These are phyloP conservation scores for Corythaeola cristata DNA, from an alignment of 2,113 vertebrate species.

Conservation along the genomic window DNA sequence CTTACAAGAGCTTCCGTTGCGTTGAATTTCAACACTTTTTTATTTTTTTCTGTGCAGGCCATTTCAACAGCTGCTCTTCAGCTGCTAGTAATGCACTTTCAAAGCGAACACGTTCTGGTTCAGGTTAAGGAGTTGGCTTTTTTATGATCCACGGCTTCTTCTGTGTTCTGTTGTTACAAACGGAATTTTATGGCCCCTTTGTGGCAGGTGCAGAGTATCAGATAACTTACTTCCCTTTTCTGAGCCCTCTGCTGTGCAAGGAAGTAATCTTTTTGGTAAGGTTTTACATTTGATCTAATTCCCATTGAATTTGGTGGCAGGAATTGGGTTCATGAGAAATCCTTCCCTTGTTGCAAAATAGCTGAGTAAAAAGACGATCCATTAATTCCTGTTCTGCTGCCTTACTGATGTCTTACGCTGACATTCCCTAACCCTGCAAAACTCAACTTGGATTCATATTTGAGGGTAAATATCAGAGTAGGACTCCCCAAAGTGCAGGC, in stretches of 20 bases:
- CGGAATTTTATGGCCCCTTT: neutral
- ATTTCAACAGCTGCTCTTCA: neutral
- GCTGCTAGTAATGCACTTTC: neutral
- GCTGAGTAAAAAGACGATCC: neutral
- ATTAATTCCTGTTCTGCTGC: neutral
- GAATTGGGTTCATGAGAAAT: neutral
- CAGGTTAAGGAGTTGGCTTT: neutral
- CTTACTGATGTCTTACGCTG: neutral
- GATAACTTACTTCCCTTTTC: neutral
- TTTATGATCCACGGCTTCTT: neutral
- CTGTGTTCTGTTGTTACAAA: neutral
- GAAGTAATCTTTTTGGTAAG: neutral
- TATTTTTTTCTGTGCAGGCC: neutral
- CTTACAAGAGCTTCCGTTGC: neutral
- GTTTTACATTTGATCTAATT: neutral
- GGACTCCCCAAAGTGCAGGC: rapidly evolving
- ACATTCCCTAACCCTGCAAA: neutral
- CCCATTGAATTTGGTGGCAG: neutral
- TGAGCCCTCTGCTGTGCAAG: neutral
- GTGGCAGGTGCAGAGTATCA: neutral
- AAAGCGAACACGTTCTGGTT: neutral
- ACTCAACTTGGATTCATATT: neutral
- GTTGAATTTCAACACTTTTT: neutral
- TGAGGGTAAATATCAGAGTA: neutral
- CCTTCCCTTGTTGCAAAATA: neutral